Conservation (phyloP, 2,797 vertebrate genomes). For the Phoebastria nigripes region DNA sequence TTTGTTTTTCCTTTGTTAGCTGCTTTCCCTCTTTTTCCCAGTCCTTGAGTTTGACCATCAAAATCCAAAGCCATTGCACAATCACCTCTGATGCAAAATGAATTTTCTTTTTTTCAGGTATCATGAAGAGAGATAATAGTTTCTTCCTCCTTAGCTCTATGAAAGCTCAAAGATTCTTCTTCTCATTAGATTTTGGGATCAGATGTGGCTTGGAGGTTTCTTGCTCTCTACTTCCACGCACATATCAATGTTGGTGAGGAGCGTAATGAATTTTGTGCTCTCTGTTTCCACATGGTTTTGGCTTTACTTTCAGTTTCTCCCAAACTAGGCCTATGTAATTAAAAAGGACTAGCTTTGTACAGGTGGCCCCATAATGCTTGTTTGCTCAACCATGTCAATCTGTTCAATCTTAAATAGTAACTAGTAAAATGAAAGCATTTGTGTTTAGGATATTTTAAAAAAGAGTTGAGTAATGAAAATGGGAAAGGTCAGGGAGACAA, state of each 20-base stretch:
- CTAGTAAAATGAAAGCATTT: not conserved
- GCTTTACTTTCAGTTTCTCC: not conserved
- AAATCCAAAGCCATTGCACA: not conserved
- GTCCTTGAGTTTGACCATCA: not conserved
- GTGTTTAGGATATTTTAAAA: not conserved
- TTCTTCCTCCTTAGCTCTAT: not conserved
- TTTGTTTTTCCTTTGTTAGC: not conserved
- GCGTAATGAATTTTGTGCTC: not conserved
- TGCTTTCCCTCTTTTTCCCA: not conserved
- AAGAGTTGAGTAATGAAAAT: not conserved
- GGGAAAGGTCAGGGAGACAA: not conserved
- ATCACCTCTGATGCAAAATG: not conserved
- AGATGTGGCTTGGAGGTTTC: not conserved
- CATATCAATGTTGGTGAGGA: not conserved
- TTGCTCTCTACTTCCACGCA: not conserved
- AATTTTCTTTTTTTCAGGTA: not conserved
- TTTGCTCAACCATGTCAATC: not conserved
- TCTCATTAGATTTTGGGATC: not conserved
- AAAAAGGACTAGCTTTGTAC: not conserved
- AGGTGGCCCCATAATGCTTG: not conserved
- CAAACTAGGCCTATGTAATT: not conserved
- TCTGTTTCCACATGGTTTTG: not conserved
- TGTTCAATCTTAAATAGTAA: not conserved
- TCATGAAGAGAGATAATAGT: not conserved
- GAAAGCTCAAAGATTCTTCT: not conserved